Conservation (phyloP, 1,140 invertebrate genomes). For the Agrilus planipennis region DNA sequence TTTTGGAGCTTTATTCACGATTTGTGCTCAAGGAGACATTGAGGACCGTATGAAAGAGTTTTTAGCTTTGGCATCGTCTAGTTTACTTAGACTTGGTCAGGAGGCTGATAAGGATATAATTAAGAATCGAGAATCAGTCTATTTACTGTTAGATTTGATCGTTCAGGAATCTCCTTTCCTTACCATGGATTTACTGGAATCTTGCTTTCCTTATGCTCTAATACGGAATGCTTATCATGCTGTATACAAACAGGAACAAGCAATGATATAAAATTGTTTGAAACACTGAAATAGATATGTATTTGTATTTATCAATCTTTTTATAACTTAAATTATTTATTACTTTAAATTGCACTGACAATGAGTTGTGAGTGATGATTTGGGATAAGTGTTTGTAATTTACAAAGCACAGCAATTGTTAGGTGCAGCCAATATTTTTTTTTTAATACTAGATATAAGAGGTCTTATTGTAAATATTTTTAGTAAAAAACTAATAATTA, state of each 20-base stretch:
- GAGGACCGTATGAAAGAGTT: conserved; percentile 98
- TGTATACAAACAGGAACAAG: conserved; percentile 80
- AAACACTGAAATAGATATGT: too few relatives aligned
- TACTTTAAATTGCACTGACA: too few relatives aligned
- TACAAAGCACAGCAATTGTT: too few relatives aligned
- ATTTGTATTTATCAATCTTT: too few relatives aligned
- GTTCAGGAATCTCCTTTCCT: conserved; percentile 95
- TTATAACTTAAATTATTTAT: too few relatives aligned
- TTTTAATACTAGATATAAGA: too few relatives aligned
- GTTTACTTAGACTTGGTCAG: conserved; percentile 83
- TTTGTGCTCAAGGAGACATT: conserved; percentile 89
- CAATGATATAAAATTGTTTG: conserved; percentile 41
- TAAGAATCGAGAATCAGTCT: conserved; percentile 90
- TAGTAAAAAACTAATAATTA: too few relatives aligned
- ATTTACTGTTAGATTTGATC: conserved; percentile 89
- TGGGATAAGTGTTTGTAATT: too few relatives aligned
- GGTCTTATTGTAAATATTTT: too few relatives aligned
- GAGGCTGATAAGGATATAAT: conserved; percentile 92
- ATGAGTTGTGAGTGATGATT: too few relatives aligned
- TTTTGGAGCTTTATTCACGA: conserved; percentile 91
- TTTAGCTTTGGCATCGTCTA: conserved; percentile 90
- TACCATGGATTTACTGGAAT: conserved; percentile 95
- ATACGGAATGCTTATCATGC: conserved; percentile 94
- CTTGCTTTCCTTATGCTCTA: conserved; percentile 94
- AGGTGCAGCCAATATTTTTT: too few relatives aligned